Evolutionary conservation across 2,888 invertebrate genomes (phyloP).

Genomic region (Hirtodrosophila duncani): DNA sequence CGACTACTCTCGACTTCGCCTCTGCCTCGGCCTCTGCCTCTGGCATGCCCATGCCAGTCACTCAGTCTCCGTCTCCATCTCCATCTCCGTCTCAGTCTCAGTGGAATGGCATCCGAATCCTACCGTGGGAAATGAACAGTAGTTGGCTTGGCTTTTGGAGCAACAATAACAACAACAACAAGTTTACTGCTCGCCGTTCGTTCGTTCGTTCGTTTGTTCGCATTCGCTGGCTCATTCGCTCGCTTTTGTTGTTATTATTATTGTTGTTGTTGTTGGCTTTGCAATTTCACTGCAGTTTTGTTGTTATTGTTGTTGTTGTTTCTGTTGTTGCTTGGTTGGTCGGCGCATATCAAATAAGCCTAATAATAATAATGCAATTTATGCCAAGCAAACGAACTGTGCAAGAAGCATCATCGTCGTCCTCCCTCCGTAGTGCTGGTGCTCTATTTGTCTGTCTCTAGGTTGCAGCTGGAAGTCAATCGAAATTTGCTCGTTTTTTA

Average conservation of each 20-base stretch:
- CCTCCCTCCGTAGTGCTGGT: too few relatives aligned
- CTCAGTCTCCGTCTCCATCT: conserved; percentile 6
- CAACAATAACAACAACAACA: conserved; percentile 48
- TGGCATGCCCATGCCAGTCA: conserved; percentile 12
- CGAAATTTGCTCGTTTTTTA: too few relatives aligned
- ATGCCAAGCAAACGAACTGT: conserved; percentile 61
- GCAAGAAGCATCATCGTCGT: conserved; percentile 51
- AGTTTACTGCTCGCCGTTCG: conserved; percentile 48
- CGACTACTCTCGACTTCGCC: neutral
- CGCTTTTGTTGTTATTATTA: conserved; percentile 19
- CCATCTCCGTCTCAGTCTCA: conserved; percentile 29
- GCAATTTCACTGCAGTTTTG: conserved; percentile 67
- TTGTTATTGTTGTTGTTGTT: conserved; percentile 35
- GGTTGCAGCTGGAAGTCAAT: too few relatives aligned
- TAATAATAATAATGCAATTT: conserved; percentile 70
- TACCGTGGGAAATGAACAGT: conserved; percentile 78
- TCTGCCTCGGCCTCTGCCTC: too few relatives aligned
- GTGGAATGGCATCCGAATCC: conserved; percentile 71
- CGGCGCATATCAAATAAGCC: conserved; percentile 70
- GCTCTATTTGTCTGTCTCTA: too few relatives aligned
- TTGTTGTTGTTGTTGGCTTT: conserved; percentile 33
- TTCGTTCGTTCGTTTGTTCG: conserved; percentile 16
- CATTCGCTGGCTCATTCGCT: conserved; percentile 27
- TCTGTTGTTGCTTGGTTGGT: conserved; percentile 29
- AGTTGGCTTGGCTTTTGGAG: conserved; percentile 64